Conservation (phyloP, 2,888 invertebrate species). For the Caenorhabditis japonica region DNA sequence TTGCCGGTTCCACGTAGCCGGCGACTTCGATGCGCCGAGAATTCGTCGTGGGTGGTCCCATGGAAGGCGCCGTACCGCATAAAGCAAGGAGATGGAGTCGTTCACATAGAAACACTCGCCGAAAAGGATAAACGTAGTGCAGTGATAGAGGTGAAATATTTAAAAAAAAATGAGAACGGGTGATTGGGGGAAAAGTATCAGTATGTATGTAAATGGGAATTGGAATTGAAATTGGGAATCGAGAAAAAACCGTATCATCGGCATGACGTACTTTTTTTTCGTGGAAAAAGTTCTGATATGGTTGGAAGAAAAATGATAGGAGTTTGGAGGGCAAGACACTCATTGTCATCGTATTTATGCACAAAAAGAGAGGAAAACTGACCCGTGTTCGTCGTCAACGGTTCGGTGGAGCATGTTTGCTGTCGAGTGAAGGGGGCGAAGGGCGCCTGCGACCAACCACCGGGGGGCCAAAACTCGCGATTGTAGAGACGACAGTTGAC, state of each 20-base stretch:
- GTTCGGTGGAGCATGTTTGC: conserved; percentile 55
- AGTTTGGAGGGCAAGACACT: not conserved
- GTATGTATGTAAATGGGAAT: conserved; percentile 3
- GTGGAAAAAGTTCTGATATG: conserved; percentile 16
- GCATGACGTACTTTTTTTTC: too few species aligned
- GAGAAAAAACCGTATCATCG: not conserved
- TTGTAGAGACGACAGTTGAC: conserved; percentile 11
- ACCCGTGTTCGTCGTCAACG: conserved; percentile 46
- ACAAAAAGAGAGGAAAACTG: conserved; percentile 33
- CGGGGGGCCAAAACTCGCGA: conserved; percentile 12
- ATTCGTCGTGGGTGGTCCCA: not conserved
- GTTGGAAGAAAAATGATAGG: conserved; percentile 14
- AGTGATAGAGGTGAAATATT: not conserved
- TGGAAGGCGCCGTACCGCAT: conserved; percentile 23
- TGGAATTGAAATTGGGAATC: not conserved
- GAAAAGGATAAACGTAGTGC: not conserved
- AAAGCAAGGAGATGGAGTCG: conserved; percentile 9
- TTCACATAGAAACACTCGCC: not conserved
- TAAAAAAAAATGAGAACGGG: not conserved
- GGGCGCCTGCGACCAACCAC: conserved; percentile 9
- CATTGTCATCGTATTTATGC: not conserved
- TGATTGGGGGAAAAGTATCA: not conserved
- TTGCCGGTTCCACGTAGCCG: conserved; percentile 42
- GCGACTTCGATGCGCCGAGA: conserved; percentile 3
- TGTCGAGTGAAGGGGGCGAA: conserved; percentile 26